Percentiles rank a stretch among this genome's conserved stretches.
Conservation (phyloP, 2,888 invertebrate genomes). For the Sarcophaga caerulescens region DNA sequence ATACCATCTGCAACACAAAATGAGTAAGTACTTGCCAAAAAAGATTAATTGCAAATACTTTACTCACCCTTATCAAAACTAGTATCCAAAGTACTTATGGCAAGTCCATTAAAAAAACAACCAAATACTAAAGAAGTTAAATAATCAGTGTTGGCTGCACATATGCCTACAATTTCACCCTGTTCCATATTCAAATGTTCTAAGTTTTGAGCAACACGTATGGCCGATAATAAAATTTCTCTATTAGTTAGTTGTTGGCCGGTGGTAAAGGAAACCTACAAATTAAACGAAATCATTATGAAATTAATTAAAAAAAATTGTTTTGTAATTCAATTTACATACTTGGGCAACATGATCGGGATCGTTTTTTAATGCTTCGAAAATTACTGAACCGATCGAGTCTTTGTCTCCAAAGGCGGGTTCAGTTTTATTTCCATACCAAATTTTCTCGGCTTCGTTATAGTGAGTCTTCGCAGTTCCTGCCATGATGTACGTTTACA, state of each 20-base stretch:
- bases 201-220: constrained; percentile 55
- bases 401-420: neutral
- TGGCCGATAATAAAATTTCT: constrained; percentile 33
- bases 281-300: neutral
- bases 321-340: constrained; percentile 32
- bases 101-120: constrained; percentile 56
- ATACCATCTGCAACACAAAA: constrained; percentile 69
- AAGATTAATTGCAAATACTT: neutral
- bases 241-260: constrained; percentile 33
- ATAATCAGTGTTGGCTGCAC: constrained; percentile 66
- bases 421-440: constrained; percentile 20
- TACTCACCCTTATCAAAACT: constrained; percentile 56
- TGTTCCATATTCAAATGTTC: constrained; percentile 50
- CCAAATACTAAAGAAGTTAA: constrained; percentile 67
- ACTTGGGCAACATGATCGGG: constrained; percentile 61
- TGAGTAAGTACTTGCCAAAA: neutral
- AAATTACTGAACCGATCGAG: constrained; percentile 32
- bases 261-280: constrained; percentile 39
- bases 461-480: neutral
- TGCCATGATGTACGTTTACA: neutral
- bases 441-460: constrained; percentile 37
- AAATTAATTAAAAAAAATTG: no score
- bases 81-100: constrained; percentile 64
- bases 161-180: constrained; percentile 66
- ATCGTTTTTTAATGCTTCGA: constrained; percentile 42